Evolutionary conservation across 37 sponge, comb jelly and placozoan genomes (phyloP).

Genomic region (Lycopodina hypogea): DNA sequence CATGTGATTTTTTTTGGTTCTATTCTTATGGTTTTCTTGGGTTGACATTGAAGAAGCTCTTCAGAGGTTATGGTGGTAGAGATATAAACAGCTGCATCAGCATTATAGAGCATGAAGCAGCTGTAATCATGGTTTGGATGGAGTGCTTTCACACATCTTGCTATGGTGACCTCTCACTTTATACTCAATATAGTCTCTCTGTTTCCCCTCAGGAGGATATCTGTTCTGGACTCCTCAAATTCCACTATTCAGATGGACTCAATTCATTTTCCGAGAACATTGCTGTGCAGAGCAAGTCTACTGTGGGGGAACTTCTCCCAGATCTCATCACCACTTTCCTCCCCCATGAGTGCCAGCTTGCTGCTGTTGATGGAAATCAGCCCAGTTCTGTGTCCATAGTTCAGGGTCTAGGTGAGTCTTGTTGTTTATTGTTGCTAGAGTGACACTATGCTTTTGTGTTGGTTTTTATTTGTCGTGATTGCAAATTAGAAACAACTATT

Average conservation of each 20-base stretch:
- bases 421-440: neutral
- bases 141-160: too few species aligned
- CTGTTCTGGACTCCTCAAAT: constrained; percentile 37
- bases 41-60: too few species aligned
- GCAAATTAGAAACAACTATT: too few species aligned
- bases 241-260: constrained; percentile 28
- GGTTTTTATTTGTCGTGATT: too few species aligned
- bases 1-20: too few species aligned
- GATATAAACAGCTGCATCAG: too few species aligned
- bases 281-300: constrained; percentile 14
- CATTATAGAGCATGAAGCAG: too few species aligned
- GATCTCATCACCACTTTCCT: constrained; percentile 9
- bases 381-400: constrained; percentile 31
- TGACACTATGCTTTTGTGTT: neutral
- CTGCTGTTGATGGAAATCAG: constrained; percentile 3
- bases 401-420: constrained; percentile 51
- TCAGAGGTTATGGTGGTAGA: too few species aligned
- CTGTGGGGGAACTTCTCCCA: constrained; percentile 18
- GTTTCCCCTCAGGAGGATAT: constrained; percentile 12
- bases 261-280: constrained; percentile 17
- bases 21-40: too few species aligned
- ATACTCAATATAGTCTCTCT: too few species aligned
- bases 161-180: too few species aligned
- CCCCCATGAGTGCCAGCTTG: constrained; percentile 5
- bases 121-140: too few species aligned